Percentiles rank a stretch among this genome's conserved stretches.
phyloP scores from a whole-genome alignment of 1,140 invertebrate genomes.

The Cylas formicarius region DNA sequence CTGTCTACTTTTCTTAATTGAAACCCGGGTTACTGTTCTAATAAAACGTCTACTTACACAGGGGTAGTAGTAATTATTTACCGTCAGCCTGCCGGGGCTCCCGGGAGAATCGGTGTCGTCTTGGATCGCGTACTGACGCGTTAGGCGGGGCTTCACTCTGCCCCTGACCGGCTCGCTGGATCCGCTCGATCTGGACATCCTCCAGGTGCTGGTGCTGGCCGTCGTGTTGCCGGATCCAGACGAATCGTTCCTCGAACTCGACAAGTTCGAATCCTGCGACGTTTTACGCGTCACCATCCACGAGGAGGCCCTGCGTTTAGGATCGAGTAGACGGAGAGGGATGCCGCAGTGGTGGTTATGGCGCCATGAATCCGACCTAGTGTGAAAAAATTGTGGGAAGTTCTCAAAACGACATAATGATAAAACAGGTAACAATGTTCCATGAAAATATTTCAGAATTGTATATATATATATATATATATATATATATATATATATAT shows the following conservation, averaged over 20 bases:
- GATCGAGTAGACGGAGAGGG: slow-evolving; percentile 64
- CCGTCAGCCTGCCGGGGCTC: slow-evolving; percentile 52
- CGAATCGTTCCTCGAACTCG: slow-evolving; percentile 80
- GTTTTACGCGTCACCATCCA: slow-evolving; percentile 84
- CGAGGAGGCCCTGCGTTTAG: slow-evolving; percentile 69
- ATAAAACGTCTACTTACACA: too few species aligned
- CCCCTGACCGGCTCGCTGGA: slow-evolving; percentile 44
- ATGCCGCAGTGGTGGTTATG: slow-evolving; percentile 67
- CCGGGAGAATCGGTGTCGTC: slow-evolving; percentile 58
- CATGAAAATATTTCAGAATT: too few species aligned
- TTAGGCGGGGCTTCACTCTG: slow-evolving; percentile 58
- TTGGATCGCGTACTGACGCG: slow-evolving; percentile 66
- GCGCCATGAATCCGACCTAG: slow-evolving; percentile 72
- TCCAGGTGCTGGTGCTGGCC: slow-evolving; percentile 77
- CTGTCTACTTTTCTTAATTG: too few species aligned
- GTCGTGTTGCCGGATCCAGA: slow-evolving; percentile 76
- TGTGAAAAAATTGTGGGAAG: slow-evolving; percentile 34
- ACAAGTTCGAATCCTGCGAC: slow-evolving; percentile 82
- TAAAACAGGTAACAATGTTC: not conserved
- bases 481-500: too few species aligned
- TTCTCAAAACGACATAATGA: not conserved
- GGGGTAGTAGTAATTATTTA: slow-evolving; percentile 38
- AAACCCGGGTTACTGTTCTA: too few species aligned
- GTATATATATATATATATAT: too few species aligned
- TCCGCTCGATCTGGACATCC: slow-evolving; percentile 69